Percentiles rank a stretch among this genome's conserved stretches.
phyloP scores from a whole-genome alignment of 2,888 invertebrate species.

The Cephus runcator region DNA sequence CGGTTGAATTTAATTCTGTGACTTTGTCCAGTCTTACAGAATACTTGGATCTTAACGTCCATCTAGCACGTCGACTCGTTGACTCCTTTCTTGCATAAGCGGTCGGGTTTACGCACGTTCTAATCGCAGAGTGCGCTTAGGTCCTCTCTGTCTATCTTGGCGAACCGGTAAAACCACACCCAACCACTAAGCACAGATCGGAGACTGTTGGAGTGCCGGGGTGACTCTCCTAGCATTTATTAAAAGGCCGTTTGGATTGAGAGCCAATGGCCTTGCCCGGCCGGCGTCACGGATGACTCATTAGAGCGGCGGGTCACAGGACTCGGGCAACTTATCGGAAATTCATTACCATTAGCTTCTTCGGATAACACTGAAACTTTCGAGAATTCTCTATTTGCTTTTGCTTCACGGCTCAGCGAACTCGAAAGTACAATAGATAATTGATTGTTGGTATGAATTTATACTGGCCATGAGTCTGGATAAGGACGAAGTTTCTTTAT shows the following conservation, averaged over 20 bases:
- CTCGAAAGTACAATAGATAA: background rate
- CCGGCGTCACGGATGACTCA: slow-evolving; percentile 48
- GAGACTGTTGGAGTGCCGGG: background rate
- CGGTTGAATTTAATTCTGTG: background rate
- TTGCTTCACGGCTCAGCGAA: background rate
- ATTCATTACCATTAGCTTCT: background rate
- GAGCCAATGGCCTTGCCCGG: slow-evolving; percentile 45
- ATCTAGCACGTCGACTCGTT: background rate
- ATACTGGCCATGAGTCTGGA: background rate
- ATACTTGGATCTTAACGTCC: background rate
- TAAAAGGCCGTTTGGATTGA: slow-evolving; percentile 35
- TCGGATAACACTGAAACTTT: background rate
- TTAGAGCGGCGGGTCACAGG: slow-evolving; percentile 43
- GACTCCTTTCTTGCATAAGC: slow-evolving; percentile 42
- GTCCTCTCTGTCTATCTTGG: background rate
- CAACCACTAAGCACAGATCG: slow-evolving; percentile 43
- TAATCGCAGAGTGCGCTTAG: slow-evolving; percentile 41
- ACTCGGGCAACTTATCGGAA: slow-evolving; percentile 18
- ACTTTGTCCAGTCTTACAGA: background rate
- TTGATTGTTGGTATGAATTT: background rate
- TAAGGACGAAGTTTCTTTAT: background rate
- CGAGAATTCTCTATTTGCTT: background rate
- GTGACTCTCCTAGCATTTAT: slow-evolving; percentile 31
- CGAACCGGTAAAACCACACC: slow-evolving; percentile 61
- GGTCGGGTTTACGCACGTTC: slow-evolving; percentile 45